Base-by-base conservation (phyloP, 2,113 vertebrate genomes). In the Martes martes region DNA sequence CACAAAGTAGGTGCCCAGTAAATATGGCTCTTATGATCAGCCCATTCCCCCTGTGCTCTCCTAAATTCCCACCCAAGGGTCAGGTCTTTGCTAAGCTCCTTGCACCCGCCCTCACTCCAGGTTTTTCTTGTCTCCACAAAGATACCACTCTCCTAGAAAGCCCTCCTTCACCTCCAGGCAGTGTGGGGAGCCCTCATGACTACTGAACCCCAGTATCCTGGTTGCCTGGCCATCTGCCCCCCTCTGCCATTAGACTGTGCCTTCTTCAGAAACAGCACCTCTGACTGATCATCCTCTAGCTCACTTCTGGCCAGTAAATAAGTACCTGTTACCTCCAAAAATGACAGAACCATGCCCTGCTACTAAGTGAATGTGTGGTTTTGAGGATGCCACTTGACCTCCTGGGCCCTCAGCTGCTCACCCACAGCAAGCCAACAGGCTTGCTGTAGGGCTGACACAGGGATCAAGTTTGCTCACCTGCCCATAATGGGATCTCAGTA, bases 381-480 rank as follows among this genome's bases (percentile, higher is more conserved):
- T 23, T 59, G 61, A 92, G 36, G 59, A 18, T 11, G 16, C 31
- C 76, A 6, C 31, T 39, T 31, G 50, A 28, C 63, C 47, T 47
- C 84, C 36, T 14, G 2, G 36, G 18, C 4, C 14, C 42, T 33
- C 19, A 59, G 15, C 36, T 59, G 69, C 39, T 36, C 0, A 0
- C 15, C 33, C 21, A 8, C 4, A 7, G 45, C 10, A 47, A n/a
- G 31, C 45, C 55, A 7, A 6, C 18, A 45, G 87, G 16, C 24
- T 82, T 52, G 2, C 83, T 14, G 6, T 1, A 33, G 36, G 55
- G 33, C 47, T 16, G 4, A 36, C 11, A 14, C 50, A 73, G 89
- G 19, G 69, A 4, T 0, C 1, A 6, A 23, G 16, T 15, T 23
- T 11, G 11, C 50, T 2, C 0, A 2, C 67, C 33, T 23, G 13